Base-by-base conservation (phyloP, 2,113 vertebrate genomes). In the Lagopus muta region DNA sequence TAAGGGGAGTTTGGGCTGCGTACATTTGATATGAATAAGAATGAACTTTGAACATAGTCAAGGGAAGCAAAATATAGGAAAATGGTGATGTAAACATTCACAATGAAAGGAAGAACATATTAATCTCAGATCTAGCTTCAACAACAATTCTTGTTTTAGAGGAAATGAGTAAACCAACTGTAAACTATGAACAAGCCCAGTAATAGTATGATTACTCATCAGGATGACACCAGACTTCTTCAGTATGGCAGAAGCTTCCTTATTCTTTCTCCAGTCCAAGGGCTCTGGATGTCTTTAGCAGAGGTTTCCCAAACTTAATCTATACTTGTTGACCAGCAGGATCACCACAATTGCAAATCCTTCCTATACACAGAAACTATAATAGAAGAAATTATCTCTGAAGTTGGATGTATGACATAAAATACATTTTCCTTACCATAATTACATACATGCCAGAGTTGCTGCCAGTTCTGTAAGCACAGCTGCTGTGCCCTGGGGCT, bases 41-140 rank as follows among this genome's bases (percentile, higher is more conserved):
- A 76, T 0, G 0, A 70, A 52, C 43, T 73, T 4, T 13, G 30
- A 74, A 55, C 8, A 65, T 8, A 47, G 71, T 54, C 0, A 2
- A 61, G 78, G 10, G 5, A 85, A 85, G 36, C 24, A 90, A 45
- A 82, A 45, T 45, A 61, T 4, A 89, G 77, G 55, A 58, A 75
- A 57, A 73, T 12, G 61, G 3, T 27, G 28, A 73, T 21, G 22
- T 6, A 47, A 72, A 3, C 12, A 72, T 72, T 76, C 28, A 21
- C 0, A 64, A 32, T 75, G 32, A 82, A 79, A 72, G 2, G 7
- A 62, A 92, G 85, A 12, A 8, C 27, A 86, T 70, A 82, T 18
- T 10, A 32, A 55, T 34, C 21, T 79, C 40, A 32, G 5, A 85
- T 58, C 45, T 27, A 91, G 45, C 60, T 77, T 88, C 78, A 89